phyloP scores from a whole-genome alignment of 2,888 invertebrate genomes.

The Drosophila macrospina region DNA sequence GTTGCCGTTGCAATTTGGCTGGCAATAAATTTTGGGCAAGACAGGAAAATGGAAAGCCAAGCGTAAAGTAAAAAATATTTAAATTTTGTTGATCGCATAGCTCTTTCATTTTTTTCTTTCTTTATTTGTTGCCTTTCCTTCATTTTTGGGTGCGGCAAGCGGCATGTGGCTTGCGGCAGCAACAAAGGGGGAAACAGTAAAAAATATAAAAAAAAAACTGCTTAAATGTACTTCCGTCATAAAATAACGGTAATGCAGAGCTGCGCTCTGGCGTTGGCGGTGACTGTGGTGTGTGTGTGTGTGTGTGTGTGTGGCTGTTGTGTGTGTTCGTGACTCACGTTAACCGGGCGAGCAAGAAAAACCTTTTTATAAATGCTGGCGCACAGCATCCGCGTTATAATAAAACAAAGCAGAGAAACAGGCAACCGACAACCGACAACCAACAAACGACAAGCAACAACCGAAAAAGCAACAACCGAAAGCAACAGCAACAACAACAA shows the following conservation, averaged over 20 bases:
- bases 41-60: constrained; percentile 61
- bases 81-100: constrained; percentile 64
- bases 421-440: constrained; percentile 28
- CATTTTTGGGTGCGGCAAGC: constrained; percentile 13
- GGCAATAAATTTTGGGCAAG: constrained; percentile 71
- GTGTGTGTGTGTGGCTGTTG: constrained; percentile 25
- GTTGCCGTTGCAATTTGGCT: constrained; percentile 56
- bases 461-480: constrained; percentile 6
- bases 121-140: constrained; percentile 15
- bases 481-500: constrained; percentile 13
- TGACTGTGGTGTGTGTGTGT: constrained; percentile 19
- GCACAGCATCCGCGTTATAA: constrained; percentile 72
- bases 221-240: constrained; percentile 80
- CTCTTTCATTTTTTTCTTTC: constrained; percentile 17
- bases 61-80: constrained; percentile 60
- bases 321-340: constrained; percentile 59
- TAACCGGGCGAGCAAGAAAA: constrained; percentile 71
- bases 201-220: constrained; percentile 70
- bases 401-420: constrained; percentile 63
- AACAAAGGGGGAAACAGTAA: constrained; percentile 37
- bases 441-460: constrained; percentile 12
- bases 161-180: constrained; percentile 28
- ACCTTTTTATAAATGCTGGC: constrained; percentile 75
- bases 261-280: constrained; percentile 29
- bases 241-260: constrained; percentile 77